These are phyloP conservation scores for Heterocephalus glaber DNA, from an alignment of 2,113 vertebrate species.

Conservation along the genomic window DNA sequence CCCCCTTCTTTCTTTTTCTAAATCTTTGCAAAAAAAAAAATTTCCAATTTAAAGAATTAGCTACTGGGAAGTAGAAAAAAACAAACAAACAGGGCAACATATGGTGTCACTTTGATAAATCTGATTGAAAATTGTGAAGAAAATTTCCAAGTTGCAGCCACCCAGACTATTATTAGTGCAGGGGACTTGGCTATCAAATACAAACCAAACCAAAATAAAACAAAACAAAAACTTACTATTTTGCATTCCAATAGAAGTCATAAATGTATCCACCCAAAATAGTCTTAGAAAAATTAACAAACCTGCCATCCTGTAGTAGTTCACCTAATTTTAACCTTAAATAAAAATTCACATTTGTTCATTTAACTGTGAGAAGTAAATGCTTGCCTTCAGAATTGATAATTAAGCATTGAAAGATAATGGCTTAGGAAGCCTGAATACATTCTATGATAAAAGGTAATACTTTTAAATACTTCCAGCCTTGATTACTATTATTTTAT, in stretches of 20 bases:
- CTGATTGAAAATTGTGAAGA: slow-evolving; percentile 72
- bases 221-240: background rate
- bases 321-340: slow-evolving; percentile 45
- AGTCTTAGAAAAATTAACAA: background rate
- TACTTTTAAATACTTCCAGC: background rate
- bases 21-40: slow-evolving; percentile 48
- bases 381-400: slow-evolving; percentile 39
- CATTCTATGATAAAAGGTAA: background rate
- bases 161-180: background rate
- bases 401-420: background rate
- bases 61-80: slow-evolving; percentile 31
- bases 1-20: slow-evolving; percentile 49
- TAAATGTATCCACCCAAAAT: background rate
- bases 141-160: background rate
- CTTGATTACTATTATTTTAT: background rate
- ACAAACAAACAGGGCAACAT: slow-evolving; percentile 50
- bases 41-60: slow-evolving; percentile 32
- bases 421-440: background rate
- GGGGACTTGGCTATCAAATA: background rate
- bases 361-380: slow-evolving; percentile 50
- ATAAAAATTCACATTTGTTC: slow-evolving; percentile 27
- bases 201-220: background rate
- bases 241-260: background rate
- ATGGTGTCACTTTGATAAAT: slow-evolving; percentile 78
- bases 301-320: background rate